phyloP scores from a whole-genome alignment of 2,888 invertebrate species.

The Allophyes oxyacanthae region DNA sequence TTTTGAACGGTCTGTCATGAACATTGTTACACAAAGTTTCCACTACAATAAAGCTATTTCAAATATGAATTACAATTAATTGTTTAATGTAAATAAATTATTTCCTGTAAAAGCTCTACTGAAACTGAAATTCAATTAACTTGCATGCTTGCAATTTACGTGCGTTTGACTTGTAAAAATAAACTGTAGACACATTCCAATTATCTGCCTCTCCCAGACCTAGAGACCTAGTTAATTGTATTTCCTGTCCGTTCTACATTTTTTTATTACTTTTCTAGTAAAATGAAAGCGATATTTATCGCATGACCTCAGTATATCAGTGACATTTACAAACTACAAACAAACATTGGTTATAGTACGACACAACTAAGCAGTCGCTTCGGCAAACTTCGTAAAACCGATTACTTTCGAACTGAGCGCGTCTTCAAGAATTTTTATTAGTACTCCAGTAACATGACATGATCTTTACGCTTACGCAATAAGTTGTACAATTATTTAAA shows the following conservation, averaged over 20 bases:
- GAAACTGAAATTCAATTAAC: constrained; percentile 3
- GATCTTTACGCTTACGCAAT: too few species aligned
- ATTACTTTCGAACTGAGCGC: too few species aligned
- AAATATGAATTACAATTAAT: too few species aligned
- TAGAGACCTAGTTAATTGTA: constrained; percentile 3
- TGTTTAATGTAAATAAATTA: too few species aligned
- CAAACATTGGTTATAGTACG: constrained; percentile 66
- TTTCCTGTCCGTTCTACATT: constrained; percentile 9
- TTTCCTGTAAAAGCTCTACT: neutral
- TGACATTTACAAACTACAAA: constrained; percentile 57
- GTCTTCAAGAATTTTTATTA: too few species aligned
- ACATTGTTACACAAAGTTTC: too few species aligned
- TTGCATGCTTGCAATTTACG: constrained; percentile 5
- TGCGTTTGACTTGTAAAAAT: constrained; percentile 16
- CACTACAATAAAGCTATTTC: too few species aligned
- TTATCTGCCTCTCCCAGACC: constrained; percentile 23
- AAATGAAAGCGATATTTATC: neutral
- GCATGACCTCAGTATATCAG: constrained; percentile 18
- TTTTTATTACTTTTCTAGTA: constrained; percentile 29
- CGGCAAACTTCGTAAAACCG: too few species aligned
- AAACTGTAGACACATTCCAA: constrained; percentile 5
- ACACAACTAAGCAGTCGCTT: too few species aligned
- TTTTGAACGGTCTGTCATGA: too few species aligned
- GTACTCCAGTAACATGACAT: too few species aligned
- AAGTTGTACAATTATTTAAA: too few species aligned